A percentile compares a stretch with the other conserved stretches of the same genome.
phyloP scores from a whole-genome alignment of 2,888 invertebrate species.

The Cremastobaeus sp. region DNA sequence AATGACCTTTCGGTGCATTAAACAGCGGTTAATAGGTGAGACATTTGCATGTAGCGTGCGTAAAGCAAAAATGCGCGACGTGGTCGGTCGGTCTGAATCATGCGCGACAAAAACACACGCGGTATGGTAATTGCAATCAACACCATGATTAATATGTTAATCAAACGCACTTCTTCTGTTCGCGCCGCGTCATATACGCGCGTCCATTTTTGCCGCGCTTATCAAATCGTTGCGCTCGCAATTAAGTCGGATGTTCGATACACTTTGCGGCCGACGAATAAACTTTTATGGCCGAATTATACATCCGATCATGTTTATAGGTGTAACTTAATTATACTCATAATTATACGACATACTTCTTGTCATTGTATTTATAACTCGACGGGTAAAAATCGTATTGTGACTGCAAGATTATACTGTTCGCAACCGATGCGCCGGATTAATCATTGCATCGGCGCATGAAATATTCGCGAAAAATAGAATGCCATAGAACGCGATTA shows the following conservation, averaged over 20 bases:
- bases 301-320: constrained; percentile 42
- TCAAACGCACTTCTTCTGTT: constrained; percentile 33
- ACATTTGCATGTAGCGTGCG: constrained; percentile 27
- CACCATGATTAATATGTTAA: constrained; percentile 46
- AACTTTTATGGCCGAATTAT: constrained; percentile 50
- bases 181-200: constrained; percentile 13
- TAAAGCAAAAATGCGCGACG: constrained; percentile 27
- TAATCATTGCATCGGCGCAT: background rate
- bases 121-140: constrained; percentile 26
- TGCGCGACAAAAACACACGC: constrained; percentile 10
- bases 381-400: background rate
- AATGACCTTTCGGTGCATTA: constrained; percentile 47
- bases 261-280: constrained; percentile 31
- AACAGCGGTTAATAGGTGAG: constrained; percentile 43
- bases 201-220: constrained; percentile 30
- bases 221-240: constrained; percentile 20
- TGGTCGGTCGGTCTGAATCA: constrained; percentile 10
- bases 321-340: constrained; percentile 45
- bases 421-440: background rate
- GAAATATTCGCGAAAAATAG: background rate
- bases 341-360: no score
- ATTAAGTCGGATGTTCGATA: constrained; percentile 23
- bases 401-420: constrained; percentile 4
- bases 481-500: constrained; percentile 2
- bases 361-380: constrained; percentile 11